Evolutionary conservation across 2,113 vertebrate genomes (phyloP), one percentile per base, ranked within the genome.

Genomic region (Cygnus buccinator): DNA sequence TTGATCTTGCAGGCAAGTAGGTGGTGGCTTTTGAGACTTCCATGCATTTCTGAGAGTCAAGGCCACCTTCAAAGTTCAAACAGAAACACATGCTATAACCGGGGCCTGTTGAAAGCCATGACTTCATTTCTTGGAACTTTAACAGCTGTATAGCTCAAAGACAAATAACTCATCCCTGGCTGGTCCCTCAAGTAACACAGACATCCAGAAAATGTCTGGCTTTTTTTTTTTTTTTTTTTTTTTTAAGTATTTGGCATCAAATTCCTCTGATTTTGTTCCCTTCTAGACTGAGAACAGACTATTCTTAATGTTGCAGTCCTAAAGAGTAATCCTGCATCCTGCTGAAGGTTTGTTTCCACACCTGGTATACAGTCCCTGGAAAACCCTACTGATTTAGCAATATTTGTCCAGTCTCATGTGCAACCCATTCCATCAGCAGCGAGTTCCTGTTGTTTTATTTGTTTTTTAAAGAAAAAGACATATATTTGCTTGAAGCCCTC

Each of bases 91-190:
- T 74, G 39, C 65, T 84, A 9, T 75, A 89, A 90, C 54, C 6
- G 7, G 41, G 87, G 58, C n/a, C 44, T 55, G 44, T 84, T 93
- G 87, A 96, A 94, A 94, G 80, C 86, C 28, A 28, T 96, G 86
- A 97, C 86, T 96, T 95, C 84, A 97, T 76, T 95, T 84, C 95
- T 96, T 92, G 92, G 70, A 84, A 70, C 86, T 96, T 87, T 50
- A 94, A 21, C 84, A 94, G 86, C 92, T 95, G 79, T 95, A 65
- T 68, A 87, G 84, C 90, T 96, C 62, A 67, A 82, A 97, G 92
- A 92, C 92, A 96, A 95, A 95, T 84, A 96, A 84, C 77, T 95
- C 89, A 82, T 96, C 92, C 70, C 80, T 92, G 94, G 48, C 90
- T 96, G 70, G 79, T 87, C 73, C 57, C 77, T 96, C 70, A 87